Evolutionary conservation across 1,140 invertebrate species (phyloP).

Genomic region (Dreissena polymorpha): DNA sequence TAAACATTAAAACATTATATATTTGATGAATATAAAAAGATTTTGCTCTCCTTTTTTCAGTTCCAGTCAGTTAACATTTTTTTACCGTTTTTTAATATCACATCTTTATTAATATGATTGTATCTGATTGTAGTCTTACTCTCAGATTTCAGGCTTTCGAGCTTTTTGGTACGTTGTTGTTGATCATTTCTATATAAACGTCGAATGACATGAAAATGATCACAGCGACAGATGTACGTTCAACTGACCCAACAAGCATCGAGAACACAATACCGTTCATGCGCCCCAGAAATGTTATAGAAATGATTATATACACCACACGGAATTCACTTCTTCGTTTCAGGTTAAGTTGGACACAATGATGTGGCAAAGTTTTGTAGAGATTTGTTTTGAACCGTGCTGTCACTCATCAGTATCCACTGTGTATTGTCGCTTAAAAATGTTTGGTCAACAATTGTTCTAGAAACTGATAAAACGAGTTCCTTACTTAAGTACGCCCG

Average conservation of each 20-base stretch:
- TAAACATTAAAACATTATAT: too few species aligned
- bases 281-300: slow-evolving; percentile 82
- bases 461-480: not conserved
- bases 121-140: too few species aligned
- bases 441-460: not conserved
- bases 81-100: too few species aligned
- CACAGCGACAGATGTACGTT: slow-evolving; percentile 82
- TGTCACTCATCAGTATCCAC: not conserved
- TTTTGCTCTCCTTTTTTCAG: too few species aligned
- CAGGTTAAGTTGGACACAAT: not conserved
- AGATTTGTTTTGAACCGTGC: not conserved
- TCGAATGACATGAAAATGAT: slow-evolving; percentile 82
- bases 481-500: not conserved
- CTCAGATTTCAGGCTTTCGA: too few species aligned
- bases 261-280: slow-evolving; percentile 82
- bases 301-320: slow-evolving; percentile 82
- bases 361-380: not conserved
- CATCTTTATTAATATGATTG: too few species aligned
- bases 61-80: too few species aligned
- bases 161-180: slow-evolving; percentile 82
- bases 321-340: slow-evolving; percentile 69
- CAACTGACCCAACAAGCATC: slow-evolving; percentile 82
- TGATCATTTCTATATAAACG: slow-evolving; percentile 82
- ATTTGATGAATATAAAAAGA: too few species aligned
- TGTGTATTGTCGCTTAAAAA: not conserved